Evolutionary conservation across 2,888 invertebrate genomes (phyloP), one percentile per base, ranked within the genome.

Genomic region (Diarsia dahlii): DNA sequence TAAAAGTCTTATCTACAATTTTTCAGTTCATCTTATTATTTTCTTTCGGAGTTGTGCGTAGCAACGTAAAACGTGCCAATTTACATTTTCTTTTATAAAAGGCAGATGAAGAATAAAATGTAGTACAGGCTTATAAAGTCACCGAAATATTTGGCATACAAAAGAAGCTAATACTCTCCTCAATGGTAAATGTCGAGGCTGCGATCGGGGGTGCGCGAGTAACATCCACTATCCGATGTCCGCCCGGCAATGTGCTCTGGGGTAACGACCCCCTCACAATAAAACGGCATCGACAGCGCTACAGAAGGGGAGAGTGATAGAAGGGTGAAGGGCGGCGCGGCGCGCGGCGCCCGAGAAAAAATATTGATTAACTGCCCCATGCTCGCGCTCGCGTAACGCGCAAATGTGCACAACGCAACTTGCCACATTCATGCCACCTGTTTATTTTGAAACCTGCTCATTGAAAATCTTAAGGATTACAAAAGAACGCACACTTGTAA

Each of bases 221-320:
- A 69, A 45, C 62, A 74, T 85, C 45, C 39, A 58, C 48, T 73
- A 60, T n/a, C 65, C 68, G 67, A 20, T 60, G 80, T 86, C 87
- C 86, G 72, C 71, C 62, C 18, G 46, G 63, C 66, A 69, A 66
- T 56, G 86, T 69, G 65, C 79, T 56, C 39, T 9, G 46, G 86
- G 78, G 83, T 70, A 82, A 67, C 81, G 84, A 82, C 71, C 81
- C 68, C 50, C 50, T 50, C 70, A 76, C 70, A 50, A 81, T 81
- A 67, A 85, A 82, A 54, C 86, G 82, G 56, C 81, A 48, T 39
- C 76, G 74, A 81, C 39, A 81, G 62, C 69, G 76, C 50, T 18
- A 65, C 68, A 28, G 67, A 71, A 82, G 83, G 86, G 86, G 86
- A 82, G 83, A 12, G 62, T 80, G 34, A 39, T 56, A 62, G 85